These are phyloP conservation scores for Perognathus longimembris DNA, from an alignment of 2,113 vertebrate species.

Conservation along the genomic window DNA sequence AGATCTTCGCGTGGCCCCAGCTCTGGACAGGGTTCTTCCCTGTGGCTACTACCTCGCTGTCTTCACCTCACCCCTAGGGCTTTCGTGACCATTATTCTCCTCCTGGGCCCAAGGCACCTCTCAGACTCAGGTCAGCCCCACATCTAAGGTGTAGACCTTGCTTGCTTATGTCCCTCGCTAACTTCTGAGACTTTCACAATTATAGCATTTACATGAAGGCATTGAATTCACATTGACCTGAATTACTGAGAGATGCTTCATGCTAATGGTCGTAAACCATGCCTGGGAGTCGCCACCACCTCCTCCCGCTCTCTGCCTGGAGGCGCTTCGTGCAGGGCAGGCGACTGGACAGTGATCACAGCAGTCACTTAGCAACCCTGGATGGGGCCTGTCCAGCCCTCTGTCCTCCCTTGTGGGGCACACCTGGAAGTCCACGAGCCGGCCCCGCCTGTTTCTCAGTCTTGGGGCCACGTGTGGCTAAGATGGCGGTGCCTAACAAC, in stretches of 20 bases:
- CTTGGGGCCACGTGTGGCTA: too few species aligned
- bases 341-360: background rate
- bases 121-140: background rate
- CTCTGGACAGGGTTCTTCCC: too few species aligned
- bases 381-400: too few species aligned
- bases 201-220: background rate
- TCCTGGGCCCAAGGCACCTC: rapidly evolving
- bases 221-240: background rate
- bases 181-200: rapidly evolving
- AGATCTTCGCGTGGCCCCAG: too few species aligned
- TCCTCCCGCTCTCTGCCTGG: rapidly evolving
- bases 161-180: background rate
- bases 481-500: too few species aligned
- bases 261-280: background rate
- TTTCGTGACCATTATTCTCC: rapidly evolving
- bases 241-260: background rate
- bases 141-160: background rate
- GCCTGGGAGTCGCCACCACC: background rate
- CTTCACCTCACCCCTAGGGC: too few species aligned
- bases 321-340: background rate
- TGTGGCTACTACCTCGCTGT: too few species aligned
- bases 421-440: too few species aligned
- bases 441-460: too few species aligned
- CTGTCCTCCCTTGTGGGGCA: too few species aligned
- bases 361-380: background rate